Percentiles rank a stretch among this genome's conserved stretches.
phyloP scores from a whole-genome alignment of 2,888 invertebrate genomes.

The Ectemnius continuus region DNA sequence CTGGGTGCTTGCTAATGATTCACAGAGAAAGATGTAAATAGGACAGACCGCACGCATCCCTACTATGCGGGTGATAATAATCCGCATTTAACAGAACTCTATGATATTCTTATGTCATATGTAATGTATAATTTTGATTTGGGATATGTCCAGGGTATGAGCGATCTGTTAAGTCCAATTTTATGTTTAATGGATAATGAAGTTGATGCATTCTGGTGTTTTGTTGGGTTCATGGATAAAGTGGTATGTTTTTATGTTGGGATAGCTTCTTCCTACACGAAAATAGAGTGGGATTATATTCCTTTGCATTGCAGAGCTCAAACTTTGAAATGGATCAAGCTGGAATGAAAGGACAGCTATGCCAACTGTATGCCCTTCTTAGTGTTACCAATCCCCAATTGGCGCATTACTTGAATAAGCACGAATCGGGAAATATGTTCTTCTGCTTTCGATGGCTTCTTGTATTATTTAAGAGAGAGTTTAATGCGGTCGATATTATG shows the following conservation, averaged over 20 bases:
- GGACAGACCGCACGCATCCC: conserved; percentile 94
- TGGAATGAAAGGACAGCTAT: conserved; percentile 95
- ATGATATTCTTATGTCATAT: conserved; percentile 98
- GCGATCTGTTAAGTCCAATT: conserved; percentile 96
- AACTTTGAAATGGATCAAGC: conserved; percentile 99
- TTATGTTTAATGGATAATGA: conserved; percentile 93
- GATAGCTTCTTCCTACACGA: too few species aligned
- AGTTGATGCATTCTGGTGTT: conserved; percentile 99
- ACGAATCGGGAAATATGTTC: conserved; percentile 97
- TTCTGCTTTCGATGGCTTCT: conserved; percentile 99
- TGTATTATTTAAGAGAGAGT: conserved; percentile 97
- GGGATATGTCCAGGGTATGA: conserved; percentile 98
- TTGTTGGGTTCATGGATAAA: conserved; percentile 97
- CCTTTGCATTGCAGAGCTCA: conserved; percentile 80
- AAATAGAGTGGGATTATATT: conserved; percentile 1
- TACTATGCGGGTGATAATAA: conserved; percentile 97
- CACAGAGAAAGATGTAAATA: conserved; percentile 95
- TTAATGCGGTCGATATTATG: conserved; percentile 91
- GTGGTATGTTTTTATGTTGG: conserved; percentile 82
- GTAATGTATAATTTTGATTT: conserved; percentile 99
- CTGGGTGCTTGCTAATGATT: conserved; percentile 12
- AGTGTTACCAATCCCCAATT: conserved; percentile 91
- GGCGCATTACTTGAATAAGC: conserved; percentile 90
- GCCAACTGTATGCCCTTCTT: conserved; percentile 89
- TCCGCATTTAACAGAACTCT: conserved; percentile 89